Base-by-base conservation (phyloP, 1,140 invertebrate genomes). In the Temnothorax nylanderi region DNA sequence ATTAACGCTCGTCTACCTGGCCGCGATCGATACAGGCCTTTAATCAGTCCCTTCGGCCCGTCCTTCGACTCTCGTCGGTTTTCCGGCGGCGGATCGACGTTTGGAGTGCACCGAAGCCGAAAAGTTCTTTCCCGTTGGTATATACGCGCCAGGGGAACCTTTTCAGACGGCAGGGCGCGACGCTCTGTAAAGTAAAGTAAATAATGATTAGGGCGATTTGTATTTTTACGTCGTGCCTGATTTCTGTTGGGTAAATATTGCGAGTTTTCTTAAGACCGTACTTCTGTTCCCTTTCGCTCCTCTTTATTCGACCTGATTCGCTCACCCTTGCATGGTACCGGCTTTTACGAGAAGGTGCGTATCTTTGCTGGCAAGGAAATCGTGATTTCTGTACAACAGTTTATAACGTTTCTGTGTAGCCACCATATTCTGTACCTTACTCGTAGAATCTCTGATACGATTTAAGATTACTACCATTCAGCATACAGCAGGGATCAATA, bases 151-250 rank as follows among this genome's bases (percentile, higher is more conserved):
- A 32, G 69, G 67, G n/a, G 18, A 85, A 77, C n/a, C 58, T 47
- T 44, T 65, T 65, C 58, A 82, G 56, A 78, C 37, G 85, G 51
- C 26, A 56, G 44, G 74, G 51, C 86, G 80, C 41, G 82, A 75
- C 76, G 85, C 77, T 88, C 74, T 78, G 88, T 76, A 91, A 93
- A 93, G 91, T 92, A 93, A 93, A 93, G 93, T 93, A 94, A 94
- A 94, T 94, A 94, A 93, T 94, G 93, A 94, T 94, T 93, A 94
- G 93, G 92, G 84, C 92, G 93, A 94, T 94, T 93, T 91, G 93
- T 94, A 94, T 94, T 94, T 94, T 94, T 93, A 93, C 92, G 90
- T 92, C 90, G 92, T 92, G 93, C 92, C 92, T 94, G 93, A 94
- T 94, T 94, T 94, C 92, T 89, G 92, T 86, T 92, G 89, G 77